Evolutionary conservation across 1,140 invertebrate genomes (phyloP), one percentile per base, ranked within the genome.

Genomic region (Geopemphigus sp.): DNA sequence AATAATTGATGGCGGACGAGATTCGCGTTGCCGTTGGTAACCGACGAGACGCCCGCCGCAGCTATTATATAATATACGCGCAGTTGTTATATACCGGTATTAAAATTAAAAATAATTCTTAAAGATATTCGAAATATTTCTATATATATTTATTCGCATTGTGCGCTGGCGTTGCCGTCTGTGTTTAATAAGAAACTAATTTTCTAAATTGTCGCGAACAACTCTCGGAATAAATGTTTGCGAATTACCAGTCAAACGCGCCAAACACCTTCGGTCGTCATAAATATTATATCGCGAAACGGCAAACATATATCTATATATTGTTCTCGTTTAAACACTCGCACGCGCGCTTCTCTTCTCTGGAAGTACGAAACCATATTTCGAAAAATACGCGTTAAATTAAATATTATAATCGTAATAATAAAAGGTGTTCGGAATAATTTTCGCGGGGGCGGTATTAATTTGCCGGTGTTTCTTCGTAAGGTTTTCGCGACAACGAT

Each of bases 41-140:
- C 66, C 66, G 32, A 39, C 32, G 32, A 39, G 32, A 39, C 32
- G 32, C 3, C 32, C 32, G 32, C 32, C 32, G 32, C 8, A 39
- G 32, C 32, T 39, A 39, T 39, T 39, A 39, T 39, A 39, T 4
- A 39, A 39, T 39, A 39, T 39, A 39, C 32, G 32, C 32, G 32
- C 8, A 39, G 32, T n/a, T n/a, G n/a, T 29, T 6, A 24, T 72
- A 29, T 8, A 12, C 29, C 17, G 24, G 29, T 72, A 72, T 72
- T 72, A 72, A 72, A 29, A 53, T 32, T 72, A 22, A n/a, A 45
- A 72, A 32, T 2, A 72, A 72, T 54, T 54, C 29, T 72, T 1
- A 72, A 54, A n/a, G 68, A 54, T 72, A 70, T n/a, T 53, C 5
- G 10, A 54, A 54, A 72, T 39, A 39, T 72, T 68, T 22, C 64